Evolutionary conservation across 2,888 invertebrate species (phyloP), one percentile per base, ranked within the genome.

Genomic region (Drosophila subsilvestris): DNA sequence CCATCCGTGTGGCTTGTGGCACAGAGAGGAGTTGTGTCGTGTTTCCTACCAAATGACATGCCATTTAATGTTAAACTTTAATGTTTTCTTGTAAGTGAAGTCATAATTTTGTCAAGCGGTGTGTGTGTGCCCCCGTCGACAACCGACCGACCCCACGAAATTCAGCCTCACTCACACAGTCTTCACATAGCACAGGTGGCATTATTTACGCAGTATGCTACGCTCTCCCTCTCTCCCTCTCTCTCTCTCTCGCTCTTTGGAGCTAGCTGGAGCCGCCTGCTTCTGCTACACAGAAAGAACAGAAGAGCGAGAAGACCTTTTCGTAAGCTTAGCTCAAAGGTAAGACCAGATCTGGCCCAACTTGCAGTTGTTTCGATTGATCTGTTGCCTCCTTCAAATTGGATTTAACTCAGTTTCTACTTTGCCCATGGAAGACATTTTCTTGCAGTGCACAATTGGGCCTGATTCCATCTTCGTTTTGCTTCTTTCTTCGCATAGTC

Each of bases 61-160:
- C 86, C 88, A 89, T 90, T 91, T 90, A 89, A 89, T 79, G 79
- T 80, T 81, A 79, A 80, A 88, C 78, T 88, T 85, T 79, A 88
- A 86, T 80, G 83, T 81, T 76, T 77, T 66, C 75, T 59, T 78
- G 77, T 73, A 77, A 77, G 77, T 77, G 63, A 77, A 77, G 77
- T 77, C 77, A 77, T 77, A 77, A 78, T 77, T 76, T 74, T 77
- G 76, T 73, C 76, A 76, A 76, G 65, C 73, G 68, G 60, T 71
- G 51, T 47, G 50, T 51, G 25, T 54, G 75, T 20, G 45, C 17
- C 42, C n/a, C 29, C 22, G 22, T 22, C 22, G 22, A 22, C 20
- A 20, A 20, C 20, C 20, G 20, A 53, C 25, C 55, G 37, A 17
- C 37, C 44, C 17, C 10, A 27, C 22, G n/a, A n/a, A n/a, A n/a